Conservation (phyloP, 2,888 invertebrate genomes). For the Cloeon dipterum region DNA sequence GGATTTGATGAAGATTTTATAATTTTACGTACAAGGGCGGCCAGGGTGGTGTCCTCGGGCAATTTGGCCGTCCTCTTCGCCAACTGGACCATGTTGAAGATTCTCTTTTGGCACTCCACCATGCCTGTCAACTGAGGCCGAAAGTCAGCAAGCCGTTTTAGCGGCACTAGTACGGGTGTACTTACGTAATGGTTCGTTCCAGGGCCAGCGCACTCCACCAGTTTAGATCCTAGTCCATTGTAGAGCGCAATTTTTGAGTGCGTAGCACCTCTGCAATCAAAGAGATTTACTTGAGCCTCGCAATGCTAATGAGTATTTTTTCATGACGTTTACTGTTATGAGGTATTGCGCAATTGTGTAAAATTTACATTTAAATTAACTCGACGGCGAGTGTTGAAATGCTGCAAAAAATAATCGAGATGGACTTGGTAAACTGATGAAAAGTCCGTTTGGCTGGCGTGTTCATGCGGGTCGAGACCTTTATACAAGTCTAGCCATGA, state of each 20-base stretch:
- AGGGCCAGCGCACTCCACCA: constrained; percentile 41
- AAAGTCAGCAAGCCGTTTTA: too few relatives aligned
- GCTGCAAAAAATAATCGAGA: too few relatives aligned
- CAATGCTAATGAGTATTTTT: background rate
- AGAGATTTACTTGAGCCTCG: too few relatives aligned
- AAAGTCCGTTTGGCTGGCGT: too few relatives aligned
- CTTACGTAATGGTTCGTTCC: constrained; percentile 61
- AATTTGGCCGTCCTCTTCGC: constrained; percentile 40
- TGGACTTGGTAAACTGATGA: too few relatives aligned
- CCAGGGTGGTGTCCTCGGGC: constrained; percentile 28
- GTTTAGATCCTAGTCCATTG: constrained; percentile 40
- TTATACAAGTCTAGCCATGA: too few relatives aligned
- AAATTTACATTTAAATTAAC: too few relatives aligned
- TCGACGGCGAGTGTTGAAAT: too few relatives aligned
- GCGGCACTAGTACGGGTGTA: too few relatives aligned
- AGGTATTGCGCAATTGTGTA: background rate
- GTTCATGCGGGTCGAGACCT: too few relatives aligned
- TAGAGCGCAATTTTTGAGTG: constrained; percentile 59
- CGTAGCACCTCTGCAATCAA: constrained; percentile 54
- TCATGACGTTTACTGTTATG: background rate
- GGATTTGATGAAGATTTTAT: too few relatives aligned
- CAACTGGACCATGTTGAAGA: constrained; percentile 44
- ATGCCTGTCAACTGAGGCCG: constrained; percentile 37
- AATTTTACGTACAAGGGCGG: constrained; percentile 40
- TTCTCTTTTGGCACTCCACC: constrained; percentile 47